Evolutionary conservation across 1,140 invertebrate genomes (phyloP).

Genomic region (Drosophila triauraria): DNA sequence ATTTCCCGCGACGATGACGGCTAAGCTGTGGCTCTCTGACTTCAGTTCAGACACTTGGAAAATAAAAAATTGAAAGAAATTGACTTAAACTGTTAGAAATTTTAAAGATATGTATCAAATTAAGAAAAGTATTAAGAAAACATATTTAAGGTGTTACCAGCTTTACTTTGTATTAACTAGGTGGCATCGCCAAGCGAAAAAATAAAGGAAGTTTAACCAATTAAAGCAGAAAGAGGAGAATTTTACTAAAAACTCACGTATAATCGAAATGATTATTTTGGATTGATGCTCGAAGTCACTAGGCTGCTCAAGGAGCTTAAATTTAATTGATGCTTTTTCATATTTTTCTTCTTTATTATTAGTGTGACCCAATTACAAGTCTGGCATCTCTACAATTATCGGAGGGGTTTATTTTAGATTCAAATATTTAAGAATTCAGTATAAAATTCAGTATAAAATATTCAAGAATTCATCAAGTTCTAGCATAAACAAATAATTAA

Average conservation of each 20-base stretch:
- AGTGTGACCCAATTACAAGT: too few relatives aligned
- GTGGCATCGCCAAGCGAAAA: background rate
- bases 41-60: constrained; percentile 10
- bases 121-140: background rate
- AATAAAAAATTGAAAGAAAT: background rate
- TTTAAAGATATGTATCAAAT: too few relatives aligned
- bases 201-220: too few relatives aligned
- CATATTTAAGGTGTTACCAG: background rate
- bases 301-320: background rate
- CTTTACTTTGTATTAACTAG: background rate
- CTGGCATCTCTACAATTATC: background rate
- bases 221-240: too few relatives aligned
- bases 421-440: background rate
- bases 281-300: background rate
- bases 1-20: constrained; percentile 75
- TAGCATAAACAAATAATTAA: too few relatives aligned
- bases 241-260: too few relatives aligned
- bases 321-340: too few relatives aligned
- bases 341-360: too few relatives aligned
- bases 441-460: too few relatives aligned
- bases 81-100: background rate
- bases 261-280: too few relatives aligned
- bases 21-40: constrained; percentile 45
- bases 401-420: background rate
- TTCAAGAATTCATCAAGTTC: too few relatives aligned